These are phyloP conservation scores for Callaeas wilsoni DNA, from an alignment of 2,113 vertebrate species.

Conservation along the genomic window DNA sequence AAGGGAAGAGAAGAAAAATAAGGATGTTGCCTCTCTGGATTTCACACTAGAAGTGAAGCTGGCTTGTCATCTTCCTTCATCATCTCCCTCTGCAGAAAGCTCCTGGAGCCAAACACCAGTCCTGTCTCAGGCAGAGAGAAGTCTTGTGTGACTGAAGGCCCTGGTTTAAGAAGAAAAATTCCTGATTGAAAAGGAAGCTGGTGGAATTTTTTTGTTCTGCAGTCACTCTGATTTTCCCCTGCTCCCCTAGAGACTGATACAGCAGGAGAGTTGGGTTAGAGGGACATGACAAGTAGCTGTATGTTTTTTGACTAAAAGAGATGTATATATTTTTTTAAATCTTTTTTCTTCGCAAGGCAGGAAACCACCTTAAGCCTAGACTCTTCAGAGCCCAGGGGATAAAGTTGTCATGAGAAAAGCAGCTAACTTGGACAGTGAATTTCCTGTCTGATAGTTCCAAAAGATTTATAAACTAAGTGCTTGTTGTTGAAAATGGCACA, in stretches of 20 bases:
- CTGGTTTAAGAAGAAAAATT: background rate
- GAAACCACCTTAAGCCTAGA: background rate
- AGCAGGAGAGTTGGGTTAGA: background rate
- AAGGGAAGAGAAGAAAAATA: background rate
- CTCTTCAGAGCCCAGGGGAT: background rate
- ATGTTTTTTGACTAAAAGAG: background rate
- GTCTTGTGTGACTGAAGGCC: background rate
- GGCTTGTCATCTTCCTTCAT: background rate
- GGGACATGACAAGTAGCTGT: background rate
- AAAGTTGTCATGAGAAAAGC: constrained; percentile 40
- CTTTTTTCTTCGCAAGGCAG: background rate
- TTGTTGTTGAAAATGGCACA: background rate
- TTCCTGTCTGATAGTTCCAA: constrained; percentile 32
- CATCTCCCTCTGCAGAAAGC: background rate
- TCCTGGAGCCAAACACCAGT: background rate
- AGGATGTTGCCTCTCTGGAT: background rate
- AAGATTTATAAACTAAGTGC: background rate
- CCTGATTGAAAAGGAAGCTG: background rate
- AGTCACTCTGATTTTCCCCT: background rate
- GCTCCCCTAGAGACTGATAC: background rate
- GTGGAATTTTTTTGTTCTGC: background rate
- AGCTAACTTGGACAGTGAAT: constrained; percentile 3
- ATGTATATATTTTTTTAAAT: rapidly evolving
- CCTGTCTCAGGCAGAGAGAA: background rate
- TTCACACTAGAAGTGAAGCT: background rate